Evolutionary conservation across 1,140 invertebrate species (phyloP), one percentile per base, ranked within the genome.

Genomic region (Diachasmimorpha longicaudata): DNA sequence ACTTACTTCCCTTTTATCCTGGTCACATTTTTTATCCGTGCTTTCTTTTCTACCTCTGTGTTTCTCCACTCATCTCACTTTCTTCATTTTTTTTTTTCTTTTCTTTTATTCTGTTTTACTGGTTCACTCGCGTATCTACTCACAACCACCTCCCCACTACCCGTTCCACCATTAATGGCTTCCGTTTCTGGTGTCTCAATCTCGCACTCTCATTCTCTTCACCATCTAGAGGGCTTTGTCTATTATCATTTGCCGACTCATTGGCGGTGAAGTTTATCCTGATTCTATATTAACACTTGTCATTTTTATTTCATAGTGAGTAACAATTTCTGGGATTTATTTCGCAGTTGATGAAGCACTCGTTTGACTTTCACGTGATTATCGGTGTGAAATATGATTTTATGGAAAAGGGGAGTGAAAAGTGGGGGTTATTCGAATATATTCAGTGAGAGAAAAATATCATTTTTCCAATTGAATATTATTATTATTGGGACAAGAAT

Each of bases 181-280:
- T 80, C 79, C 79, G 72, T 70, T 78, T 80, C 79, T 77, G 79
- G 79, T 78, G 70, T 80, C 79, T 78, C 79, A 77, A 80, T 80
- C 77, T 69, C 75, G 58, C 44, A 75, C 75, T 75, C 55, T 52
- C 6, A 58, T 66, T 68, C 66, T 68, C 36, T 74, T 66, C 10
- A 70, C 52, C 14, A 66, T 37, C 66, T 74, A 48, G 55, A 36
- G 39, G n/a, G 75, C 19, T 77, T 70, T 71, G 69, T 70, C 52
- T 52, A 19, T 42, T 37, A 55, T 58, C 44, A 44, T 48, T 31
- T 42, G 23, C 58, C 19, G 36, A 72, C 39, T 42, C 39, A 42
- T 42, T 42, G 39, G 39, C 11, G 31, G 48, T 36, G 37, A n/a
- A 67, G 23, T 46, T 37, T 67, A 13, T 37, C 39, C 39, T 42